These are phyloP conservation scores for Apamea anceps DNA, from an alignment of 2,888 invertebrate species.

Conservation along the genomic window DNA sequence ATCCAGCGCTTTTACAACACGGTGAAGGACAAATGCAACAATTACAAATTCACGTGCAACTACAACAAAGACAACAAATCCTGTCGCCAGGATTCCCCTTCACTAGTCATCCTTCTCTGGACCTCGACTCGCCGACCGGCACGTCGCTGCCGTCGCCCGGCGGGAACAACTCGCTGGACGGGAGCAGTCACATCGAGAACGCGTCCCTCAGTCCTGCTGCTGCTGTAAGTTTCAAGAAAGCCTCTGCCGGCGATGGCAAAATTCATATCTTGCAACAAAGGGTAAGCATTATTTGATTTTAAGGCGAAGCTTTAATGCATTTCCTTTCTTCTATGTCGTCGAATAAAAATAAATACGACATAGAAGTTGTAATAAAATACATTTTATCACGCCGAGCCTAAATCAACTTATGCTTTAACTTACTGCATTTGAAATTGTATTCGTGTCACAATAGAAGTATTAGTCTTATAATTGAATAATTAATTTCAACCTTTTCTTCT, in stretches of 20 bases:
- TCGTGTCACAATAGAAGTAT: constrained; percentile 72
- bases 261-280: constrained; percentile 94
- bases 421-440: constrained; percentile 73
- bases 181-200: constrained; percentile 90
- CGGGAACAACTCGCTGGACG: constrained; percentile 93
- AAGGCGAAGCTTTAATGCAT: constrained; percentile 89
- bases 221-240: constrained; percentile 92
- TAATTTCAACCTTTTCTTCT: constrained; percentile 63
- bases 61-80: constrained; percentile 92
- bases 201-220: constrained; percentile 92
- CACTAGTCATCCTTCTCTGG: constrained; percentile 92
- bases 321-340: constrained; percentile 82
- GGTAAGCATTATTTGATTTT: constrained; percentile 94
- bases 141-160: constrained; percentile 96
- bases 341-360: constrained; percentile 72
- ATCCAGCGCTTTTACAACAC: constrained; percentile 88
- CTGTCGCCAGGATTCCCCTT: constrained; percentile 91
- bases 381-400: constrained; percentile 87
- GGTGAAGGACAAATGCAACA: constrained; percentile 92
- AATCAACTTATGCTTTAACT: constrained; percentile 90
- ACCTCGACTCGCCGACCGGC: constrained; percentile 93
- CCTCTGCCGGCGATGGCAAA: constrained; percentile 91
- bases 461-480: constrained; percentile 76
- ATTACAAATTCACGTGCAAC: constrained; percentile 93
- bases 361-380: constrained; percentile 78